These are phyloP conservation scores for Athrips mouffetella DNA, from an alignment of 2,888 invertebrate species.

Conservation along the genomic window DNA sequence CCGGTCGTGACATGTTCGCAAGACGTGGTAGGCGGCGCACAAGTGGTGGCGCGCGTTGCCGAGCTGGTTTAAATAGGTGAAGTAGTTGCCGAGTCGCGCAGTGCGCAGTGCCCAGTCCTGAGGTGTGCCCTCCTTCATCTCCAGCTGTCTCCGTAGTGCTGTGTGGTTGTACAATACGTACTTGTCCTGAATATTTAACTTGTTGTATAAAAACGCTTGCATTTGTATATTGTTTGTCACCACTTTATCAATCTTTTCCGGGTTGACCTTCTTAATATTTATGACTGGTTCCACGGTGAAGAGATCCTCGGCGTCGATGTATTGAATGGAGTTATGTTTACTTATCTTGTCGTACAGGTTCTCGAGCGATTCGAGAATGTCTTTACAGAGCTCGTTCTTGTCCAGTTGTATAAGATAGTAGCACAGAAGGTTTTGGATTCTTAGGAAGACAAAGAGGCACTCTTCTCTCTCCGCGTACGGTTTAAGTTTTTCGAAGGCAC, in stretches of 20 bases:
- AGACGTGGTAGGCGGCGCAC: slow-evolving; percentile 77
- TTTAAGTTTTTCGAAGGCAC: slow-evolving; percentile 56
- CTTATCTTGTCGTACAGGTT: slow-evolving; percentile 61
- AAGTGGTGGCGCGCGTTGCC: slow-evolving; percentile 81
- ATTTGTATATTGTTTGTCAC: slow-evolving; percentile 81
- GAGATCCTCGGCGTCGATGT: slow-evolving; percentile 75
- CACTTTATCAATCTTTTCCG: slow-evolving; percentile 75
- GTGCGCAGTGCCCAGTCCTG: slow-evolving; percentile 78
- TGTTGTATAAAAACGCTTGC: slow-evolving; percentile 79
- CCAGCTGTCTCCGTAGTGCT: slow-evolving; percentile 75
- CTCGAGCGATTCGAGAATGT: slow-evolving; percentile 71
- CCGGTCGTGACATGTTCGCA: slow-evolving; percentile 75
- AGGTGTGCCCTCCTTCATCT: slow-evolving; percentile 76
- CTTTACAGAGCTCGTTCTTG: slow-evolving; percentile 61
- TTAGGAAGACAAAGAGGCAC: slow-evolving; percentile 72
- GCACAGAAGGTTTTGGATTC: slow-evolving; percentile 78
- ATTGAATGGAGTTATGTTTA: slow-evolving; percentile 46
- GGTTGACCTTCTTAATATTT: slow-evolving; percentile 55
- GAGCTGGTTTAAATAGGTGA: slow-evolving; percentile 60
- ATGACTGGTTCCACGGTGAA: slow-evolving; percentile 55
- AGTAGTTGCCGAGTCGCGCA: slow-evolving; percentile 74
- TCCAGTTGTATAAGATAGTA: slow-evolving; percentile 76
- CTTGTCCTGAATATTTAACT: slow-evolving; percentile 69
- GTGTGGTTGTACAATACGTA: slow-evolving; percentile 77
- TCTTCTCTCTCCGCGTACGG: slow-evolving; percentile 51